Percentiles rank a stretch among this genome's conserved stretches.
Evolutionary conservation across 2,888 invertebrate genomes (phyloP).

Genomic region (Anagyrus pseudococci): DNA sequence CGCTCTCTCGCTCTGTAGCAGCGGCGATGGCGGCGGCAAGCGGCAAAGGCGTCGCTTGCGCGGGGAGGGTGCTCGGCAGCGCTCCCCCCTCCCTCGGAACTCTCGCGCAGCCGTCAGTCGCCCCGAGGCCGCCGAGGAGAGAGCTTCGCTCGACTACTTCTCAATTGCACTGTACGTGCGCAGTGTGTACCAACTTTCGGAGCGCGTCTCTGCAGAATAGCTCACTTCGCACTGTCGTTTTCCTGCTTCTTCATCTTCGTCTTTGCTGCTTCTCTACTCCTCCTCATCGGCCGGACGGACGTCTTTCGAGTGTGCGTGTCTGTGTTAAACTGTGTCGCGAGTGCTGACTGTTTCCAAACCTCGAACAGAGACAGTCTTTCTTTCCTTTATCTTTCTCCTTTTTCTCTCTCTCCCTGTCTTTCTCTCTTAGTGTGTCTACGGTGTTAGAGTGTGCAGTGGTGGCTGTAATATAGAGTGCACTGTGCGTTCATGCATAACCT

Average conservation of each 20-base stretch:
- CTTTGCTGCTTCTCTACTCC: not conserved
- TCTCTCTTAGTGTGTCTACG: no score
- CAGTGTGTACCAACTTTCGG: not conserved
- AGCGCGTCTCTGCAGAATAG: not conserved
- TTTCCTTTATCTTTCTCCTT: no score
- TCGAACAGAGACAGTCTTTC: no score
- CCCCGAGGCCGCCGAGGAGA: slow-evolving; percentile 50
- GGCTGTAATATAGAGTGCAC: no score
- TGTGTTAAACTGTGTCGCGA: not conserved
- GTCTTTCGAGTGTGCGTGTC: no score
- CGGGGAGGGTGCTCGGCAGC: slow-evolving; percentile 45
- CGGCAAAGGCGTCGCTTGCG: not conserved
- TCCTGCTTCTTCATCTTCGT: not conserved
- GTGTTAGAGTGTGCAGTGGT: no score
- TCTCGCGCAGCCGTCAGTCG: slow-evolving; percentile 56
- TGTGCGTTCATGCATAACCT: no score
- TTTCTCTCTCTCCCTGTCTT: no score
- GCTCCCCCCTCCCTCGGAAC: slow-evolving; percentile 47
- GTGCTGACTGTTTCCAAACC: not conserved
- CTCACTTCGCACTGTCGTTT: not conserved
- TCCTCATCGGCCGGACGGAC: no score
- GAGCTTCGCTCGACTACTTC: slow-evolving; percentile 43
- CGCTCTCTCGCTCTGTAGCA: not conserved
- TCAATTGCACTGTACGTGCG: not conserved
- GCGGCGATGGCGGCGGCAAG: no score